Evolutionary conservation across 2,797 vertebrate species (phyloP).

Genomic region (Urosaurus nigricauda): DNA sequence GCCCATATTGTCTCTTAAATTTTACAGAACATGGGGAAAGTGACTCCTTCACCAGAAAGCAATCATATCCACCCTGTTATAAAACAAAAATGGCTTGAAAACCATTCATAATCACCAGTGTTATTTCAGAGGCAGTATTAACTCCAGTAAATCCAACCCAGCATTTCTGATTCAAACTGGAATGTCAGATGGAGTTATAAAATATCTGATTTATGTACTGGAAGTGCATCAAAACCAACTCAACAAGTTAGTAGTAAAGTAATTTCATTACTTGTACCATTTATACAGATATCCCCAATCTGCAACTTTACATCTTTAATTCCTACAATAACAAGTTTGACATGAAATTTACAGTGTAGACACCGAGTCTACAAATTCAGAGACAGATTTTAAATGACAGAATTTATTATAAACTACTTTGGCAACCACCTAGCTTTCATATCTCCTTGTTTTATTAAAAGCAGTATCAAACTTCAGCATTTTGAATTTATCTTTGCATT

Average conservation of each 20-base stretch:
- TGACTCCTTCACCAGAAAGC: background rate
- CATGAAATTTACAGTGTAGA: conserved; percentile 4
- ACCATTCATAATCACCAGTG: background rate
- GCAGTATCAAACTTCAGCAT: conserved; percentile 7
- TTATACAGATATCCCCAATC: background rate
- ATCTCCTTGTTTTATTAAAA: conserved; percentile 46
- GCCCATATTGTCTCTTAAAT: background rate
- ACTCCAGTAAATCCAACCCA: background rate
- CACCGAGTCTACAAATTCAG: background rate
- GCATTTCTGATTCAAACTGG: background rate
- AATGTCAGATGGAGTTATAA: background rate
- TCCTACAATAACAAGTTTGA: background rate
- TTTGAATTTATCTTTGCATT: conserved; percentile 39
- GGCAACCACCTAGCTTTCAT: conserved; percentile 42
- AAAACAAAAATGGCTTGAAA: background rate
- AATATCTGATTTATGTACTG: conserved; percentile 1
- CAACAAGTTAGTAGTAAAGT: background rate
- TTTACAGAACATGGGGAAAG: background rate
- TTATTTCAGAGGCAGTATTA: background rate
- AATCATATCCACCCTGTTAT: background rate
- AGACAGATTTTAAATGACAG: background rate
- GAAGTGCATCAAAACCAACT: background rate
- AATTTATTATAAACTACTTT: conserved; percentile 43
- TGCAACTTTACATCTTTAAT: background rate
- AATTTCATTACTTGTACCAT: background rate